Evolutionary conservation across 2,113 vertebrate species (phyloP).

Genomic region (Elaphurus davidianus): DNA sequence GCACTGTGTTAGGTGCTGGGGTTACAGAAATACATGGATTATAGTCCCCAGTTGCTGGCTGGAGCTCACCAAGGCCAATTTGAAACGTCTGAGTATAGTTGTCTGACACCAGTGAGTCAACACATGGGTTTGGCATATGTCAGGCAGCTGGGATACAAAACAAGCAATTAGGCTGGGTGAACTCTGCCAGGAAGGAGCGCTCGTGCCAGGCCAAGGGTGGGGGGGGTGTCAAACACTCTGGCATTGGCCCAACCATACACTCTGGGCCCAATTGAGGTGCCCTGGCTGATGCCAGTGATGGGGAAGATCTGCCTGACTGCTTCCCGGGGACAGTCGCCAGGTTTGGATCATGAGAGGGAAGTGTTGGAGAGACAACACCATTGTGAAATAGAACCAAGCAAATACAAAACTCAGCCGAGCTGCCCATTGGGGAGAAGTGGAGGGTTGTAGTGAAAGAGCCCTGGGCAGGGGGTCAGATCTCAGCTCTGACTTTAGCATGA

Average conservation of each 20-base stretch:
- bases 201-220: neutral
- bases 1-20: neutral
- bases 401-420: neutral
- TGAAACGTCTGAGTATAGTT: neutral
- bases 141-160: slow-evolving; percentile 65
- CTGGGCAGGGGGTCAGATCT: neutral
- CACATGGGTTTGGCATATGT: slow-evolving; percentile 59
- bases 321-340: slow-evolving; percentile 35
- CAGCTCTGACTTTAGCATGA: neutral
- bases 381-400: neutral
- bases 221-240: neutral
- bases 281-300: neutral
- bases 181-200: neutral
- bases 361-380: neutral
- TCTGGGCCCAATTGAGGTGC: neutral
- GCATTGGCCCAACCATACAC: neutral
- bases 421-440: neutral
- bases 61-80: neutral
- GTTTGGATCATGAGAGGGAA: neutral
- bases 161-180: slow-evolving; percentile 49
- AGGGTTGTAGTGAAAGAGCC: neutral
- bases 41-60: neutral
- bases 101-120: slow-evolving; percentile 21
- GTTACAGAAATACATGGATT: neutral
- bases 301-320: neutral